Evolutionary conservation across 2,888 invertebrate genomes (phyloP).

Genomic region (Dasypolia templi): DNA sequence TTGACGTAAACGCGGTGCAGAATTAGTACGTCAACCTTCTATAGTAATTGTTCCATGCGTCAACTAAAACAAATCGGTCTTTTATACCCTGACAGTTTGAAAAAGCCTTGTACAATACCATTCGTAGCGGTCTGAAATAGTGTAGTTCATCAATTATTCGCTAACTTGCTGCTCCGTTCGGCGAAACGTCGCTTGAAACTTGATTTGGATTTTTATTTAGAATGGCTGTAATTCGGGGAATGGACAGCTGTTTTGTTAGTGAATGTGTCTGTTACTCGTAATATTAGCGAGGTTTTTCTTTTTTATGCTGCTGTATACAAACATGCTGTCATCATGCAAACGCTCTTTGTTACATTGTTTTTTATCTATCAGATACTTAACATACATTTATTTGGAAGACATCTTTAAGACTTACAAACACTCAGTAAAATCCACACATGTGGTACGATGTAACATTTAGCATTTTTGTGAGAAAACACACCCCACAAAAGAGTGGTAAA

Average conservation of each 20-base stretch:
- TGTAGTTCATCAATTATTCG: slow-evolving; percentile 61
- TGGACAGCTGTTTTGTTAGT: slow-evolving; percentile 36
- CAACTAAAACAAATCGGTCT: slow-evolving; percentile 50
- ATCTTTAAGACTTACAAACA: slow-evolving; percentile 27
- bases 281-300: slow-evolving; percentile 5
- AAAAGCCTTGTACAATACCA: slow-evolving; percentile 45
- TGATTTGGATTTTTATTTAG: slow-evolving; percentile 55
- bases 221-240: slow-evolving; percentile 41
- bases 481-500: slow-evolving; percentile 80
- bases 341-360: not conserved
- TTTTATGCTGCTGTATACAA: not conserved
- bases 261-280: slow-evolving; percentile 21
- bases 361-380: not conserved
- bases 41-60: slow-evolving; percentile 35
- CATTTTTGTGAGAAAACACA: slow-evolving; percentile 79
- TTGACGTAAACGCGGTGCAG: slow-evolving; percentile 30
- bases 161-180: slow-evolving; percentile 40
- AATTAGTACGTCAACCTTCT: slow-evolving; percentile 55
- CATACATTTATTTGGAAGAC: not conserved
- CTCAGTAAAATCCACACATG: slow-evolving; percentile 9
- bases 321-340: not conserved
- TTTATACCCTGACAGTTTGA: slow-evolving; percentile 41
- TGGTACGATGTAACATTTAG: slow-evolving; percentile 66
- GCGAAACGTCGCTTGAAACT: slow-evolving; percentile 44
- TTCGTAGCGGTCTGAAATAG: slow-evolving; percentile 51